Percentiles rank a stretch among this genome's conserved stretches.
Conservation (phyloP, 2,888 invertebrate species). For the Lapara coniferarum region DNA sequence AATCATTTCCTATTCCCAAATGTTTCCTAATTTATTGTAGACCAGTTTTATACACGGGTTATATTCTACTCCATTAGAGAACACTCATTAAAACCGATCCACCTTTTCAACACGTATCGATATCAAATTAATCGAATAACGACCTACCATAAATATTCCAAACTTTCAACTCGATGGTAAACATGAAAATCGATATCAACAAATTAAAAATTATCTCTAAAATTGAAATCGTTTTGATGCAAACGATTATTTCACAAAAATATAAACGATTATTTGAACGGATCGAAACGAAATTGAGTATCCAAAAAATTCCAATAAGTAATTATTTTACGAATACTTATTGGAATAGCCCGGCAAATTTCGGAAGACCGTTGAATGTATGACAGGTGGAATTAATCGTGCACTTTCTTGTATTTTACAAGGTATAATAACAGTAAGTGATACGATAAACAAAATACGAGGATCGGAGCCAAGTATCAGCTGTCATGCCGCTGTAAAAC, state of each 20-base stretch:
- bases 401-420: conserved; percentile 26
- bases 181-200: conserved; percentile 14
- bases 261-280: neutral
- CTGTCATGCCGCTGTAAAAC: conserved; percentile 26
- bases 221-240: conserved; percentile 15
- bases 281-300: conserved; percentile 21
- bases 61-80: conserved; percentile 14
- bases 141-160: conserved; percentile 9
- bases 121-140: conserved; percentile 20
- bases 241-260: conserved; percentile 8
- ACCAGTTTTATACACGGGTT: neutral
- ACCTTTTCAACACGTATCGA: conserved; percentile 13
- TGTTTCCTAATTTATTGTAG: neutral
- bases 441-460: conserved; percentile 26
- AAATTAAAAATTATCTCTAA: conserved; percentile 23
- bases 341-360: conserved; percentile 21
- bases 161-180: neutral
- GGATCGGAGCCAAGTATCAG: conserved; percentile 25
- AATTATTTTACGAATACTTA: conserved; percentile 24
- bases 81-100: conserved; percentile 6
- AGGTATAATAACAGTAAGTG: conserved; percentile 29
- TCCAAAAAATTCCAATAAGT: conserved; percentile 17
- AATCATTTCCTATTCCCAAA: neutral
- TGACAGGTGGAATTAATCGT: conserved; percentile 24
- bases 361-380: conserved; percentile 18